phyloP scores from a whole-genome alignment of 2,113 vertebrate genomes.

The Neofelis nebulosa region DNA sequence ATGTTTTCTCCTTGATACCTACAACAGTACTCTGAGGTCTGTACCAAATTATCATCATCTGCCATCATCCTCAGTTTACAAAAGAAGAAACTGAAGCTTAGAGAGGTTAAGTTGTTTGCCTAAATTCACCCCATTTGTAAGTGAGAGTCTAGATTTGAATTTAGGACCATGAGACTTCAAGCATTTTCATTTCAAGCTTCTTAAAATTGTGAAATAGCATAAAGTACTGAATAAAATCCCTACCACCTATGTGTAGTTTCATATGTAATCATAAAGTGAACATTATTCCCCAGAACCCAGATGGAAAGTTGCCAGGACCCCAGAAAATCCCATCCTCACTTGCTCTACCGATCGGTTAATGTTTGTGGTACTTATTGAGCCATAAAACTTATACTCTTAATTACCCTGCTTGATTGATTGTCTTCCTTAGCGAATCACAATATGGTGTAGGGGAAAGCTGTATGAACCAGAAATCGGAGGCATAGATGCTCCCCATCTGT shows the following conservation, averaged over 20 bases:
- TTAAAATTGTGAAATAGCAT: slow-evolving; percentile 1
- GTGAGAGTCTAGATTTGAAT: background rate
- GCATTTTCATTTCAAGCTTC: background rate
- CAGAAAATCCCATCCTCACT: background rate
- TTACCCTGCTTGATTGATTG: background rate
- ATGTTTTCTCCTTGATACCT: background rate
- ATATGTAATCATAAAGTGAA: background rate
- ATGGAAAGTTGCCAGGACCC: background rate
- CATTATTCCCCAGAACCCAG: background rate
- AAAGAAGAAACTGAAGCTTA: background rate
- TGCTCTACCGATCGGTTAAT: background rate
- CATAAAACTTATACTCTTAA: background rate
- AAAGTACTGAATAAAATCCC: background rate
- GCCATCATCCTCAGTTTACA: background rate
- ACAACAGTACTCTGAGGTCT: background rate
- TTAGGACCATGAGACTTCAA: background rate
- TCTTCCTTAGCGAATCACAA: background rate
- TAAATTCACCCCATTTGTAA: background rate
- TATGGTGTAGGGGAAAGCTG: background rate
- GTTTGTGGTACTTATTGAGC: background rate
- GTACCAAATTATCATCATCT: background rate
- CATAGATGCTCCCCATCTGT: background rate
- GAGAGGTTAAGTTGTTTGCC: background rate
- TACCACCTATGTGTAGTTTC: background rate
- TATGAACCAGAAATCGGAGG: background rate